phyloP scores from a whole-genome alignment of 2,113 vertebrate genomes.

The Nanorana parkeri region DNA sequence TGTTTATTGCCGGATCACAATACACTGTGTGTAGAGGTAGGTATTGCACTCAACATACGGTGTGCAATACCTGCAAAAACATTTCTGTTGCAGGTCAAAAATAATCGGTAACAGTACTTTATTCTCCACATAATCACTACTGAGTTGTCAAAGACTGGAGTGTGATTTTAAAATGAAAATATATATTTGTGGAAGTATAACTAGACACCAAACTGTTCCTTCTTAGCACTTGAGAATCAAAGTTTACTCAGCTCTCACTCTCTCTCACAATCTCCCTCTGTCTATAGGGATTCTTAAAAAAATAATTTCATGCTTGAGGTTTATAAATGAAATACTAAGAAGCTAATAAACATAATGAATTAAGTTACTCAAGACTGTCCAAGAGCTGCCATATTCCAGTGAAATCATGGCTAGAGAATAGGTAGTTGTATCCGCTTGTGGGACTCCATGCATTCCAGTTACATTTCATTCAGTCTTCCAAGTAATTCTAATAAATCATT shows the following conservation, averaged over 20 bases:
- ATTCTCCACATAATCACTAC: too few species aligned
- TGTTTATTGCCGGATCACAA: too few species aligned
- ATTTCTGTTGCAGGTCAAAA: too few species aligned
- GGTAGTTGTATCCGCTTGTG: constrained; percentile 27
- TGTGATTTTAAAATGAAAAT: not conserved
- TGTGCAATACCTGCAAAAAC: too few species aligned
- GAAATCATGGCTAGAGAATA: not conserved
- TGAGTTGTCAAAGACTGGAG: too few species aligned
- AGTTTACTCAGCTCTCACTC: not conserved
- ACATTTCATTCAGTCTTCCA: constrained; percentile 14
- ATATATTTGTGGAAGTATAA: constrained; percentile 15
- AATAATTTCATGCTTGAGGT: constrained; percentile 40
- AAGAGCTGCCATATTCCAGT: constrained; percentile 21
- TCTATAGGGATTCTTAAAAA: constrained; percentile 6
- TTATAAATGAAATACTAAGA: constrained; percentile 48
- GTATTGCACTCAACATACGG: too few species aligned
- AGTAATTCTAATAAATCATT: constrained; percentile 44
- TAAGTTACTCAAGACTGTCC: constrained; percentile 27
- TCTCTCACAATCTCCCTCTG: not conserved
- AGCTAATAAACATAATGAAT: constrained; percentile 47
- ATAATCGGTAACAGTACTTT: too few species aligned
- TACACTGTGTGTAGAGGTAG: too few species aligned
- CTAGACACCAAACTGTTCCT: not conserved
- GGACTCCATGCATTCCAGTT: not conserved
- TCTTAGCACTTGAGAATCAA: not conserved